Percentiles rank a stretch among this genome's conserved stretches.
Evolutionary conservation across 2,888 invertebrate species (phyloP).

Genomic region (Lomographa bimaculata): DNA sequence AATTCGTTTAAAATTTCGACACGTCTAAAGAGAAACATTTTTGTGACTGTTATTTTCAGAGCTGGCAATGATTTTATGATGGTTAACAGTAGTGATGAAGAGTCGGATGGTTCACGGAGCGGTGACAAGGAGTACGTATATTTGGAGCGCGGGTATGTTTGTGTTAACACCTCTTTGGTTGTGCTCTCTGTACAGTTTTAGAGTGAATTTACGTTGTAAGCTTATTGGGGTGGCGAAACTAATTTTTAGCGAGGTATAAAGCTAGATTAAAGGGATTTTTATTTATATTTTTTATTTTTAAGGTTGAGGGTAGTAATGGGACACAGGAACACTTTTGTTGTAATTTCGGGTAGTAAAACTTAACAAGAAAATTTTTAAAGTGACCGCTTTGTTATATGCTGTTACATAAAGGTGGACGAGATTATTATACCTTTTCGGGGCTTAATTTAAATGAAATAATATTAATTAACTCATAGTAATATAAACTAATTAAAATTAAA

Average conservation of each 20-base stretch:
- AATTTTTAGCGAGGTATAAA: constrained; percentile 20
- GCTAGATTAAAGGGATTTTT: constrained; percentile 11
- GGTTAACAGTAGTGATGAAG: constrained; percentile 72
- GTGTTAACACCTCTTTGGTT: constrained; percentile 35
- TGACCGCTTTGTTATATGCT: no score
- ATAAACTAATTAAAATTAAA: no score
- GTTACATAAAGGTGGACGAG: no score
- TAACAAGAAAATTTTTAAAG: no score
- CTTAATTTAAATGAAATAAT: no score
- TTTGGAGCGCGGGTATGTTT: constrained; percentile 67
- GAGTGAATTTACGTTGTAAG: constrained; percentile 9
- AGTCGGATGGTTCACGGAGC: constrained; percentile 58
- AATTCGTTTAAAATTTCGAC: constrained; percentile 18
- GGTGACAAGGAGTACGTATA: constrained; percentile 67
- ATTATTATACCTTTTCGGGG: no score
- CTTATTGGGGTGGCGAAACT: constrained; percentile 30
- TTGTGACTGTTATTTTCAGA: constrained; percentile 69
- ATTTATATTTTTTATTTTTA: constrained; percentile 1
- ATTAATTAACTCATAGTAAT: no score
- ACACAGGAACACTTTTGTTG: no score
- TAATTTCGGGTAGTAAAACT: no score
- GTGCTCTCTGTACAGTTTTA: constrained; percentile 23
- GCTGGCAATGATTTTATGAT: constrained; percentile 65
- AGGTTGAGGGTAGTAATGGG: no score
- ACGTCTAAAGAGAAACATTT: constrained; percentile 27